These are phyloP conservation scores for Chelonus insularis DNA, from an alignment of 1,140 invertebrate genomes.

Conservation along the genomic window DNA sequence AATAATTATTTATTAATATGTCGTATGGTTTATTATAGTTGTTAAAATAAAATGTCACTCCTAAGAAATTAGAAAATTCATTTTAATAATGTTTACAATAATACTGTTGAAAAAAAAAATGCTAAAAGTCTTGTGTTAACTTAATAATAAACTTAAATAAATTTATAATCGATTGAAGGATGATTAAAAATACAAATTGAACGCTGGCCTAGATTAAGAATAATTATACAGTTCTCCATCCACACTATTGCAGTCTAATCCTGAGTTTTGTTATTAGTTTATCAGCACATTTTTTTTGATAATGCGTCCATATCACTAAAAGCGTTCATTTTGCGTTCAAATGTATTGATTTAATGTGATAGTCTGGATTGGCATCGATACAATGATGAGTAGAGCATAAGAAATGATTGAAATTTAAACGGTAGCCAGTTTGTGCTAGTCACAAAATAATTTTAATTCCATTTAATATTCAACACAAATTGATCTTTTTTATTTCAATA, in stretches of 20 bases:
- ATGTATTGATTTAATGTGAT: background rate
- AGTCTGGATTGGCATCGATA: background rate
- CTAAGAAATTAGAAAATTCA: no score
- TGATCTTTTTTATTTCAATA: background rate
- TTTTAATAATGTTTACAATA: no score
- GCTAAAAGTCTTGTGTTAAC: background rate
- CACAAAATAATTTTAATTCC: slow-evolving; percentile 13
- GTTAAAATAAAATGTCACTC: no score
- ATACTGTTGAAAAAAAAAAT: no score
- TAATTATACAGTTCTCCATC: background rate
- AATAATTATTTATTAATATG: no score
- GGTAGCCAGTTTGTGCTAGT: slow-evolving; percentile 37
- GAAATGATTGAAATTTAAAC: background rate
- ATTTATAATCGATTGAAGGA: background rate
- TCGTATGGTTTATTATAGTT: no score
- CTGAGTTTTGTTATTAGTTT: background rate
- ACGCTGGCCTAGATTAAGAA: background rate
- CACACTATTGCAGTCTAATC: background rate
- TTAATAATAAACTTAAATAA: background rate
- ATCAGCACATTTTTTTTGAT: background rate
- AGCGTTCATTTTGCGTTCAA: background rate
- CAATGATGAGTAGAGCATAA: background rate
- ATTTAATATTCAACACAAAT: background rate
- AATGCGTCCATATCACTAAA: background rate
- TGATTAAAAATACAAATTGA: no score